phyloP scores from a whole-genome alignment of 2,797 vertebrate genomes.

The Antrozous pallidus region DNA sequence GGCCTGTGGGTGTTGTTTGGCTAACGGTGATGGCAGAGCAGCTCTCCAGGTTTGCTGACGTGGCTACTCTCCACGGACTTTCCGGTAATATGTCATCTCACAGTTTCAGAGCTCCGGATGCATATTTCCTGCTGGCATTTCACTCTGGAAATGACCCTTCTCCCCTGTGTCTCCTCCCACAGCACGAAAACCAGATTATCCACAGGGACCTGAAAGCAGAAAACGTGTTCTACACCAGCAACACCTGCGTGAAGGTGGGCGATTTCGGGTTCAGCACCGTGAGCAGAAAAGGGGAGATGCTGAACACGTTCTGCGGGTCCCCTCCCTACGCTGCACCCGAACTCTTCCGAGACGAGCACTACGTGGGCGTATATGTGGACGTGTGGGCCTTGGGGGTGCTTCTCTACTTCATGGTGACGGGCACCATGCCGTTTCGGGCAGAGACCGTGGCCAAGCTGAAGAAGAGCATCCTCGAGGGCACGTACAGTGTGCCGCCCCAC shows the following conservation, averaged over 20 bases:
- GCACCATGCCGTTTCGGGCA: constrained; percentile 95
- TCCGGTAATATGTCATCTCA: neutral
- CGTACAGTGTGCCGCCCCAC: constrained; percentile 86
- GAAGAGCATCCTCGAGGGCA: constrained; percentile 93
- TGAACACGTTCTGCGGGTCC: constrained; percentile 97
- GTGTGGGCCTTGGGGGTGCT: constrained; percentile 97
- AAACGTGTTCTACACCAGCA: constrained; percentile 94
- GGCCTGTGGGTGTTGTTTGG: neutral
- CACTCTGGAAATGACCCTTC: neutral
- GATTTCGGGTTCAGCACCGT: constrained; percentile 98
- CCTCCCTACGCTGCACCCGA: constrained; percentile 96
- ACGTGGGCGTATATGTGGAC: constrained; percentile 91
- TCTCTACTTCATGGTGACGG: constrained; percentile 94
- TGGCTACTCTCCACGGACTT: neutral
- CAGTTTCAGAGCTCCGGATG: neutral
- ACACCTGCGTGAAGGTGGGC: constrained; percentile 95
- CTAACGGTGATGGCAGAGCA: neutral
- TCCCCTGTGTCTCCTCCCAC: constrained; percentile 59
- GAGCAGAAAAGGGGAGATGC: constrained; percentile 90
- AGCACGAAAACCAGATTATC: constrained; percentile 97
- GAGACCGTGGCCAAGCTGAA: constrained; percentile 97
- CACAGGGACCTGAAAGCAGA: constrained; percentile 97
- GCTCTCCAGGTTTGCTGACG: neutral
- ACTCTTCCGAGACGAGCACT: constrained; percentile 94
- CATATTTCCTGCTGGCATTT: neutral